A percentile compares a stretch with the other conserved stretches of the same genome.
Evolutionary conservation across 2,113 vertebrate genomes (phyloP).

Genomic region (Willisornis vidua): DNA sequence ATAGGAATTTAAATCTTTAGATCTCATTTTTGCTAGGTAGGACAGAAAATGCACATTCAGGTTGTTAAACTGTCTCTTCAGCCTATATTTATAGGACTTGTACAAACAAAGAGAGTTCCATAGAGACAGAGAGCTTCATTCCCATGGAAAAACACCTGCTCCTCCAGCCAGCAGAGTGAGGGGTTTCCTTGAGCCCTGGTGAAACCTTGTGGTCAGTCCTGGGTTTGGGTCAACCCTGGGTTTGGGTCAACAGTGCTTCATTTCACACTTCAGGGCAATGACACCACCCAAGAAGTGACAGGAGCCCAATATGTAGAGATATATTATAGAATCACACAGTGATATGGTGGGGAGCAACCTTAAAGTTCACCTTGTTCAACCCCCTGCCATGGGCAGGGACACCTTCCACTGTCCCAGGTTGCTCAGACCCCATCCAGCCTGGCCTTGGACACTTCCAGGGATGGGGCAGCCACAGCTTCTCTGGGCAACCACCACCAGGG

Average conservation of each 20-base stretch:
- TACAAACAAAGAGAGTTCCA: not conserved
- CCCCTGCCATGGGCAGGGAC: not conserved
- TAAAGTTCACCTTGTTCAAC: not conserved
- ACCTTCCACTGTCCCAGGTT: fast-evolving
- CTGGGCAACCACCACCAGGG: not conserved
- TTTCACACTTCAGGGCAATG: not conserved
- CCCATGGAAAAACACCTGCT: not conserved
- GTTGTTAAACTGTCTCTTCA: not conserved
- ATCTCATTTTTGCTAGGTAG: not conserved
- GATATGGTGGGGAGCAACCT: not conserved
- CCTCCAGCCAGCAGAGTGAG: not conserved
- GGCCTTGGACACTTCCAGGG: not conserved
- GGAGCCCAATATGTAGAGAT: not conserved
- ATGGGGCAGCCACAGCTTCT: not conserved
- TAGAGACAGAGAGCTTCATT: not conserved
- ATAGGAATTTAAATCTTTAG: not conserved
- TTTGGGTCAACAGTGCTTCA: not conserved
- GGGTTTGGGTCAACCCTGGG: not conserved
- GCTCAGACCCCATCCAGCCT: not conserved
- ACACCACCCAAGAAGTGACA: not conserved
- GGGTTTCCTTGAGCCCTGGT: not conserved
- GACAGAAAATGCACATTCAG: not conserved
- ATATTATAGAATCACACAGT: not conserved
- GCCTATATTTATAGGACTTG: not conserved
- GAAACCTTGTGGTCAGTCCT: not conserved